phyloP scores from a whole-genome alignment of 2,797 vertebrate species.

The Pangasius mekongensis region DNA sequence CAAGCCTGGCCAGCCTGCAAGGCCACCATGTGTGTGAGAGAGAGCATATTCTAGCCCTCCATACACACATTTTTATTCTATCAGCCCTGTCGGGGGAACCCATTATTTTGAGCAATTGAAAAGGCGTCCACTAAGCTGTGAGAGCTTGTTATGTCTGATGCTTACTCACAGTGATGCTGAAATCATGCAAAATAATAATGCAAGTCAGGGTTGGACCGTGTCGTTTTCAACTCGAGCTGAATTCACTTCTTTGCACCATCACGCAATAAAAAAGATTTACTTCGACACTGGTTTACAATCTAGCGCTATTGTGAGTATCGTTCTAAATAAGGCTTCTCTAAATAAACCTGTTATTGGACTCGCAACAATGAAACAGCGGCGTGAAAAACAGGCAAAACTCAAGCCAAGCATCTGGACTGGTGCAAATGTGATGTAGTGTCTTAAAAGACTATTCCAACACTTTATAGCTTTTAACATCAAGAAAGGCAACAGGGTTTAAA shows the following conservation, averaged over 20 bases:
- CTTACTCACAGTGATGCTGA: neutral
- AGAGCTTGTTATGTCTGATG: neutral
- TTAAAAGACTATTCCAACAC: conserved; percentile 36
- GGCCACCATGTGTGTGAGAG: conserved; percentile 38
- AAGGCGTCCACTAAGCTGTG: neutral
- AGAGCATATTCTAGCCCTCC: conserved; percentile 8
- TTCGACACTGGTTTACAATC: neutral
- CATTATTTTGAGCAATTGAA: neutral
- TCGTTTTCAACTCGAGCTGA: neutral
- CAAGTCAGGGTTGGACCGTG: neutral
- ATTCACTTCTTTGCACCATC: neutral
- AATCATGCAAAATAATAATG: neutral
- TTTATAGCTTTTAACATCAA: conserved; percentile 34
- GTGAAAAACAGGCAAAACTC: conserved; percentile 15
- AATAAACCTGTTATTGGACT: conserved; percentile 20
- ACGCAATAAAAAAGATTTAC: neutral
- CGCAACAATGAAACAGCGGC: conserved; percentile 19
- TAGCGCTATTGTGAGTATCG: neutral
- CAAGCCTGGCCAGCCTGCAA: conserved; percentile 43
- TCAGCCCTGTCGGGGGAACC: neutral
- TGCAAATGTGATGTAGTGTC: conserved; percentile 31
- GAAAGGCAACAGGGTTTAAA: conserved; percentile 28
- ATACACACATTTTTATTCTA: neutral
- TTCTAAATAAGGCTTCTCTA: neutral
- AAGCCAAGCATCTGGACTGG: conserved; percentile 24